These are phyloP conservation scores for Narcine bancroftii DNA, from an alignment of 2,113 vertebrate genomes.

Conservation along the genomic window DNA sequence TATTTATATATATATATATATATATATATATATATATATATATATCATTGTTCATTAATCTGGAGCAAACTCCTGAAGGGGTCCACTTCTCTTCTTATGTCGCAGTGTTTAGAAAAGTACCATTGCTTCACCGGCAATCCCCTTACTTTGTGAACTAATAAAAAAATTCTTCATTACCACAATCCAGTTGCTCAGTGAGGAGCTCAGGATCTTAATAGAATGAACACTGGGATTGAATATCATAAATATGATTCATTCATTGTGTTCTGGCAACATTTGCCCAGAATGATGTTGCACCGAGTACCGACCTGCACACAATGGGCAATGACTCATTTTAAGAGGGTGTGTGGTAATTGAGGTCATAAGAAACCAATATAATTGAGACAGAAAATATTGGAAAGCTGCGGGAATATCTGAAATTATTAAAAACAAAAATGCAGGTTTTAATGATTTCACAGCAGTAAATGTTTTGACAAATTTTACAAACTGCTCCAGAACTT, in stretches of 20 bases:
- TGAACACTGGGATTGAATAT: not conserved
- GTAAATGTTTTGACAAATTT: not conserved
- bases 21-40: no score
- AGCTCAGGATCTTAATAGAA: not conserved
- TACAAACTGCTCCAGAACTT: not conserved
- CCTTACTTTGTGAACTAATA: not conserved
- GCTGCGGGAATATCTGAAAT: not conserved
- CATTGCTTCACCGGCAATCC: no score
- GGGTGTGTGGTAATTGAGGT: not conserved
- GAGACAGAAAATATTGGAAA: not conserved
- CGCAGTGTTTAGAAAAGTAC: no score
- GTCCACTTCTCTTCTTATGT: no score
- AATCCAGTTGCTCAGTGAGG: not conserved
- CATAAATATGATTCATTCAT: constrained; percentile 25
- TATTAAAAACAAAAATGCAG: constrained; percentile 5
- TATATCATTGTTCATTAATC: no score
- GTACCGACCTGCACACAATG: not conserved
- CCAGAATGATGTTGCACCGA: not conserved
- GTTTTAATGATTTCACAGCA: not conserved
- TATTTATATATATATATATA: no score
- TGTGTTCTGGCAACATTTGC: not conserved
- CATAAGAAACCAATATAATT: not conserved
- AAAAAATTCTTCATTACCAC: not conserved
- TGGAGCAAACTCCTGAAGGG: no score
- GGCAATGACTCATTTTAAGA: not conserved